Base-by-base conservation (phyloP, 1,140 invertebrate genomes). In the Lysiphlebus fabarum region DNA sequence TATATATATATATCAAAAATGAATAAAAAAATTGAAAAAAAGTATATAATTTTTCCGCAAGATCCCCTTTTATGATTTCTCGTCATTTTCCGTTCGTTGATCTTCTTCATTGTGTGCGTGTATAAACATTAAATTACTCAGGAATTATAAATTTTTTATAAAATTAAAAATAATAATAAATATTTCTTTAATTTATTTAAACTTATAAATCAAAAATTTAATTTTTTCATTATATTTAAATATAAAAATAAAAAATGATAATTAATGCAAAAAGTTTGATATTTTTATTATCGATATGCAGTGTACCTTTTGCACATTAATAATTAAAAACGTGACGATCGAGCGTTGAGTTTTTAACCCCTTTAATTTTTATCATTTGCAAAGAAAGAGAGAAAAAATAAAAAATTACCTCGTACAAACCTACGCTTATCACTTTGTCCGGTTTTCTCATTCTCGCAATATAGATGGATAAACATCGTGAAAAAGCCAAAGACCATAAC, bases 401-500 rank as follows among this genome's bases (percentile, higher is more conserved):
- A 26, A 26, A 26, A 26, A 26, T 2, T 26, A 63, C 67, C 65
- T 68, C 66, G 64, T 63, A 64, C 66, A 66, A 67, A 67, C 66
- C 65, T 58, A 58, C 67, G 69, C 73, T 72, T 76, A 74, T 77
- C 75, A 70, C 70, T 65, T 38, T 34, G 71, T 72, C 75, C 70
- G 70, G 68, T 36, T 51, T 51, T 36, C 59, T 55, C 64, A 70
- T 51, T 36, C 59, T 55, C 64, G 71, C 65, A n/a, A n/a, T n/a
- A n/a, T 67, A 65, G 69, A 68, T 41, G 69, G 49, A 34, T 66
- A 77, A 77, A 77, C 74, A 76, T 71, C 70, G 70, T 70, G 73
- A 78, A 78, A 73, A 75, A 75, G 67, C 72, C 71, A 71, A 75
- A 72, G 75, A 75, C 68, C 67, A 70, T 43, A 37, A 40, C 59